Percentiles rank a stretch among this genome's conserved stretches.
Evolutionary conservation across 2,888 invertebrate genomes (phyloP).

Genomic region (Megastigmus dorsalis): DNA sequence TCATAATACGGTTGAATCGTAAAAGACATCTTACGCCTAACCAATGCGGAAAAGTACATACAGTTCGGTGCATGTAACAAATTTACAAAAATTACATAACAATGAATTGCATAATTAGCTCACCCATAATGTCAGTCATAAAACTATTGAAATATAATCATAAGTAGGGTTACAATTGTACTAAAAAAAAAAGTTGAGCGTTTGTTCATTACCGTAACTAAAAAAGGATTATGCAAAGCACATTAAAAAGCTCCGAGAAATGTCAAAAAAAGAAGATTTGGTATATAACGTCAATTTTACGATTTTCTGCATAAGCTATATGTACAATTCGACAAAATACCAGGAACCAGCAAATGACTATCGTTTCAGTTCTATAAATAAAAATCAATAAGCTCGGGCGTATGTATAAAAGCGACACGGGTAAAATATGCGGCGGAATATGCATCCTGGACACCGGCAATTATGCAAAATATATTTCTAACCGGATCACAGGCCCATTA

Average conservation of each 20-base stretch:
- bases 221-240: too few relatives aligned
- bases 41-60: not conserved
- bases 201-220: too few relatives aligned
- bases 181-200: too few relatives aligned
- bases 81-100: conserved; percentile 7
- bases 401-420: not conserved
- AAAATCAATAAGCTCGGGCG: conserved; percentile 21
- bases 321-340: too few relatives aligned
- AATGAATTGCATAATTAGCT: not conserved
- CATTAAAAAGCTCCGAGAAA: too few relatives aligned
- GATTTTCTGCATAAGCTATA: too few relatives aligned
- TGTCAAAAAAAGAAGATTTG: too few relatives aligned
- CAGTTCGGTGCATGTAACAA: not conserved
- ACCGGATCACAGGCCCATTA: conserved; percentile 25
- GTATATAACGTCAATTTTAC: too few relatives aligned
- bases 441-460: not conserved
- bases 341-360: too few relatives aligned
- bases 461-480: conserved; percentile 34
- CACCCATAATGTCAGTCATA: too few relatives aligned
- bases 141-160: too few relatives aligned
- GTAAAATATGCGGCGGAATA: not conserved
- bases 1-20: not conserved
- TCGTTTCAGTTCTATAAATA: not conserved
- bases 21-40: not conserved
- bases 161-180: too few relatives aligned